Conservation (phyloP, 23 tunicate genomes). For the Styela clava region DNA sequence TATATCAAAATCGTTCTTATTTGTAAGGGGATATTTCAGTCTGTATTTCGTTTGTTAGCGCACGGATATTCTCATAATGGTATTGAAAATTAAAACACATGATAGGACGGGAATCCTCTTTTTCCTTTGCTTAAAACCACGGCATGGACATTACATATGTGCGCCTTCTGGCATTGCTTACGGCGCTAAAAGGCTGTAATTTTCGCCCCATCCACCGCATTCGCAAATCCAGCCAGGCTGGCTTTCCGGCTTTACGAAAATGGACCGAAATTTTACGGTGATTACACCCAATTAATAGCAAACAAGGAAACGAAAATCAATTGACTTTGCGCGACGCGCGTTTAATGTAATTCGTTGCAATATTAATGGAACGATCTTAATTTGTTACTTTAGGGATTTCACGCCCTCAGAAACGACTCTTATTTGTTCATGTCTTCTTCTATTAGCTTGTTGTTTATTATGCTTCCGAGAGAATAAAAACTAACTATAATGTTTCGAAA, state of each 20-base stretch:
- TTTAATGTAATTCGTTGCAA: conserved; percentile 18
- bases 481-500: too few species aligned
- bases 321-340: conserved; percentile 10
- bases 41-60: too few species aligned
- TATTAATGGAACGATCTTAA: neutral
- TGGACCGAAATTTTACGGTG: conserved; percentile 7
- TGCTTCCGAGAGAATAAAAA: too few species aligned
- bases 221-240: neutral
- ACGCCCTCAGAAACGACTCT: neutral
- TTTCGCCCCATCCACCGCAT: neutral
- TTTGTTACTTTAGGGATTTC: neutral
- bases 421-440: neutral
- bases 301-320: conserved; percentile 22
- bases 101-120: too few species aligned
- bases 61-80: too few species aligned
- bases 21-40: too few species aligned
- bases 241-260: conserved; percentile 1
- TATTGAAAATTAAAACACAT: too few species aligned
- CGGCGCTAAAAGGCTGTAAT: conserved; percentile 5
- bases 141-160: neutral
- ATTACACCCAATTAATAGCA: conserved; percentile 14
- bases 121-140: neutral
- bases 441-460: neutral
- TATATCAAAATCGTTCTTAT: too few species aligned
- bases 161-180: neutral